Percentiles rank a stretch among this genome's conserved stretches.
phyloP scores from a whole-genome alignment of 2,888 invertebrate genomes.

The Drosophila percnosoma region DNA sequence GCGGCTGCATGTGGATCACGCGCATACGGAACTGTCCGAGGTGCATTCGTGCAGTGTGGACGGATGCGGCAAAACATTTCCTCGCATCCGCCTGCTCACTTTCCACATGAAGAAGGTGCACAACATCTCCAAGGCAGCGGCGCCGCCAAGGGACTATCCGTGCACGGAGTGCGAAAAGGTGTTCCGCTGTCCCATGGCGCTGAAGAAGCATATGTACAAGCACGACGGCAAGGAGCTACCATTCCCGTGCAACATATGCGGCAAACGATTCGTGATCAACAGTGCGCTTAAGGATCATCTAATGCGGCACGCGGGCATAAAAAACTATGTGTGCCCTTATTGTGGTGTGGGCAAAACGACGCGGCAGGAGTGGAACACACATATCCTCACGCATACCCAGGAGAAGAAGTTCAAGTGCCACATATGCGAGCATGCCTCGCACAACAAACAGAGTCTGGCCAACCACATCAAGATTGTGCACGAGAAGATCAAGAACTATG shows the following conservation, averaged over 20 bases:
- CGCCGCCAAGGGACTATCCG: conserved; percentile 77
- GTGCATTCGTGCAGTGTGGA: conserved; percentile 75
- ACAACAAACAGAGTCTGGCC: conserved; percentile 81
- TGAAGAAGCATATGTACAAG: conserved; percentile 83
- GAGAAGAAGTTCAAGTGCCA: conserved; percentile 83
- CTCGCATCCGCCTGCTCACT: conserved; percentile 79
- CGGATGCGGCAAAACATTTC: conserved; percentile 80
- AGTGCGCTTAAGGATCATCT: conserved; percentile 83
- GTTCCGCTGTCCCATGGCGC: conserved; percentile 82
- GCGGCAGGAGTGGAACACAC: conserved; percentile 82
- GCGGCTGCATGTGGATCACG: conserved; percentile 78
- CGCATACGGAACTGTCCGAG: conserved; percentile 80
- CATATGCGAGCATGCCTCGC: conserved; percentile 81
- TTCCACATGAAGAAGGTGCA: conserved; percentile 82
- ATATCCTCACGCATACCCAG: conserved; percentile 82
- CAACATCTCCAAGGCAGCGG: conserved; percentile 71
- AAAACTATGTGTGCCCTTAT: conserved; percentile 83
- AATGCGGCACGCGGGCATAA: conserved; percentile 83
- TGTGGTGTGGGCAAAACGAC: conserved; percentile 84
- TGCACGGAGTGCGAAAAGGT: conserved; percentile 83
- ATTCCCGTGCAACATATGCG: conserved; percentile 82
- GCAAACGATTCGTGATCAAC: conserved; percentile 83
- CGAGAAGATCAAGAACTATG: conserved; percentile 82
- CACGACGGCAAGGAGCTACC: conserved; percentile 83
- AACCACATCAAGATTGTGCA: conserved; percentile 82